These are phyloP conservation scores for Tenualosa thibaudeaui DNA, from an alignment of 2,797 vertebrate species.

Conservation along the genomic window DNA sequence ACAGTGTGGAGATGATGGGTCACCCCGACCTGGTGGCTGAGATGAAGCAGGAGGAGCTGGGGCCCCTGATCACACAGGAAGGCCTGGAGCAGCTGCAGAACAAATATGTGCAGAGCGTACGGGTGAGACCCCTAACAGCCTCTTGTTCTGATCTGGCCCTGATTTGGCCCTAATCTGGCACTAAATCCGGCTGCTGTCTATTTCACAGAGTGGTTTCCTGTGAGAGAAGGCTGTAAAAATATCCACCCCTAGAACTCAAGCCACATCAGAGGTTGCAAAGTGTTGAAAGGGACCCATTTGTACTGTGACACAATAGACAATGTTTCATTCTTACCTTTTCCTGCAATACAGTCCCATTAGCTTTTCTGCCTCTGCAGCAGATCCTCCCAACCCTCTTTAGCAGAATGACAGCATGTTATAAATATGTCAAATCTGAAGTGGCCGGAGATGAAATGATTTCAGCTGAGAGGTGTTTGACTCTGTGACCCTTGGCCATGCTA, in stretches of 20 bases:
- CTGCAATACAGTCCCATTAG: neutral
- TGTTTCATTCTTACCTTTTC: slow-evolving; percentile 25
- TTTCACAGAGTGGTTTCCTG: neutral
- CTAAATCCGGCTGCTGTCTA: neutral
- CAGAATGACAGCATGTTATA: slow-evolving; percentile 1
- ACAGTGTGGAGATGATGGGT: slow-evolving; percentile 91
- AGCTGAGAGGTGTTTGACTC: neutral
- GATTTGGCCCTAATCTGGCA: neutral
- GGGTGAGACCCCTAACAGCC: slow-evolving; percentile 67
- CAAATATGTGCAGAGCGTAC: slow-evolving; percentile 86
- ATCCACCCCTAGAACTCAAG: neutral
- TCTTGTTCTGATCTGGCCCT: neutral
- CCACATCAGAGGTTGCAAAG: neutral
- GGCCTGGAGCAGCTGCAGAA: slow-evolving; percentile 84
- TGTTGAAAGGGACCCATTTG: slow-evolving; percentile 15
- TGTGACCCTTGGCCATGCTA: neutral
- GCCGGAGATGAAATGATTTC: neutral
- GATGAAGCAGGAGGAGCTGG: slow-evolving; percentile 77
- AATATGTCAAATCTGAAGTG: neutral
- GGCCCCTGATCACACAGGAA: slow-evolving; percentile 82
- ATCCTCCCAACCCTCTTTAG: neutral
- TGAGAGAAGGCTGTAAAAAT: slow-evolving; percentile 11
- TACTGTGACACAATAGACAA: slow-evolving; percentile 20
- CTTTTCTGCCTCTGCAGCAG: neutral
- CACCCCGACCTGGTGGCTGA: slow-evolving; percentile 83